Evolutionary conservation across 2,888 invertebrate genomes (phyloP).

Genomic region (Drosophila anomelani): DNA sequence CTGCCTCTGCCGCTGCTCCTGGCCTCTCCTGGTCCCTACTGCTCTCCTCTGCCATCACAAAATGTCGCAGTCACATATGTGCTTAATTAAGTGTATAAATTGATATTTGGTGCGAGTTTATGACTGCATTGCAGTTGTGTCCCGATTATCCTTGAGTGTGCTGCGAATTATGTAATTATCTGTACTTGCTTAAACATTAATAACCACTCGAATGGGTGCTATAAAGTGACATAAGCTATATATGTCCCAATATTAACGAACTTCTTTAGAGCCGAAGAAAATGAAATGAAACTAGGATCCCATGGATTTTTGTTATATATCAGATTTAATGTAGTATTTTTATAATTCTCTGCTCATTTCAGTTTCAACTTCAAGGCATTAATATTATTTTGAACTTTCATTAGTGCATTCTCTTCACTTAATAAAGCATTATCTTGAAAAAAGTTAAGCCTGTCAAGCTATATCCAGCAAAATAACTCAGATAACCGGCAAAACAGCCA

Average conservation of each 20-base stretch:
- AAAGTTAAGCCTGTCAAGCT: neutral
- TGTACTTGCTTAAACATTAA: conserved; percentile 31
- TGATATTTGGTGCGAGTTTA: conserved; percentile 76
- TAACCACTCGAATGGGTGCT: conserved; percentile 10
- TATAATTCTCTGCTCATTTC: neutral
- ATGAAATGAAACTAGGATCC: neutral
- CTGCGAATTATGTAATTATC: conserved; percentile 47
- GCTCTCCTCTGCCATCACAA: conserved; percentile 38
- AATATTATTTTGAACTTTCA: neutral
- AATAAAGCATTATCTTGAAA: neutral
- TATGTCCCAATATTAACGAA: neutral
- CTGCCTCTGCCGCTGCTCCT: conserved; percentile 12
- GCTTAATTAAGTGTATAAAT: conserved; percentile 79
- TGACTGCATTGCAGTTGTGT: conserved; percentile 73
- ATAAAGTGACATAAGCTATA: neutral
- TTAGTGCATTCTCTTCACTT: neutral
- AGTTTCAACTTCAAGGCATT: neutral
- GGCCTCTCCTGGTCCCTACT: neutral
- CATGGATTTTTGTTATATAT: too few relatives aligned
- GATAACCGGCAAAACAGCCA: conserved; percentile 1
- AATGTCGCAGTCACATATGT: conserved; percentile 78
- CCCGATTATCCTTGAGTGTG: conserved; percentile 58
- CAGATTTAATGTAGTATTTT: too few relatives aligned
- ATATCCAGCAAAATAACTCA: conserved; percentile 10
- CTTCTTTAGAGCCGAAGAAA: neutral